A percentile compares a stretch with the other conserved stretches of the same genome.
These are phyloP conservation scores for Ictidomys tridecemlineatus DNA, from an alignment of 2,113 vertebrate genomes.

Conservation along the genomic window DNA sequence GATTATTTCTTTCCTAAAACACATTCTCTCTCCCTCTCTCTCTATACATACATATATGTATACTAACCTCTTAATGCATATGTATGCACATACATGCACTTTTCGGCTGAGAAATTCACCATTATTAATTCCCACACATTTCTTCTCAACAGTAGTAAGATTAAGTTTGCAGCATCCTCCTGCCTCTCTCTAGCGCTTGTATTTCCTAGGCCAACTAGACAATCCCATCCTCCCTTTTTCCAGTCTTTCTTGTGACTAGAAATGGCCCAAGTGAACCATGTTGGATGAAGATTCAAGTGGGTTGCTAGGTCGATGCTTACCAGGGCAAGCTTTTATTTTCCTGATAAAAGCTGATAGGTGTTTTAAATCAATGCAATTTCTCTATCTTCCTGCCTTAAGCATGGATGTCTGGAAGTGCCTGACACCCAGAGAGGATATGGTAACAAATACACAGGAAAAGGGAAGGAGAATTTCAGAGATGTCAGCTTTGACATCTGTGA, in stretches of 20 bases:
- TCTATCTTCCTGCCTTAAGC: background rate
- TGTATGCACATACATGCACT: too few relatives aligned
- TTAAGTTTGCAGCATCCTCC: background rate
- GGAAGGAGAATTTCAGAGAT: background rate
- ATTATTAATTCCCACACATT: background rate
- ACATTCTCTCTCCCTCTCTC: background rate
- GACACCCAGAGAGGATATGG: too few relatives aligned
- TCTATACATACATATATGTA: background rate
- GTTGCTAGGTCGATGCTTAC: background rate
- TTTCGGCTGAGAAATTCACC: background rate
- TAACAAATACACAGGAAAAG: background rate
- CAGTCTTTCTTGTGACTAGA: background rate
- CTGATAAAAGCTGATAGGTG: background rate
- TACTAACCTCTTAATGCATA: background rate
- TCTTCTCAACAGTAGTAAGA: background rate
- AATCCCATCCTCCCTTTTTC: background rate
- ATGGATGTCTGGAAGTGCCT: background rate
- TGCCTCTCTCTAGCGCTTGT: background rate
- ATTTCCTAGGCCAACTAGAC: background rate
- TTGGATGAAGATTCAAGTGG: background rate
- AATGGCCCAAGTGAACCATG: background rate
- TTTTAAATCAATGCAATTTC: background rate
- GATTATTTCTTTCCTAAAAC: constrained; percentile 41
- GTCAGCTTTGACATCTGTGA: background rate
- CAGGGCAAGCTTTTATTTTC: background rate